Base-by-base conservation (phyloP, 2,113 vertebrate species). In the Lasiurus cinereus region DNA sequence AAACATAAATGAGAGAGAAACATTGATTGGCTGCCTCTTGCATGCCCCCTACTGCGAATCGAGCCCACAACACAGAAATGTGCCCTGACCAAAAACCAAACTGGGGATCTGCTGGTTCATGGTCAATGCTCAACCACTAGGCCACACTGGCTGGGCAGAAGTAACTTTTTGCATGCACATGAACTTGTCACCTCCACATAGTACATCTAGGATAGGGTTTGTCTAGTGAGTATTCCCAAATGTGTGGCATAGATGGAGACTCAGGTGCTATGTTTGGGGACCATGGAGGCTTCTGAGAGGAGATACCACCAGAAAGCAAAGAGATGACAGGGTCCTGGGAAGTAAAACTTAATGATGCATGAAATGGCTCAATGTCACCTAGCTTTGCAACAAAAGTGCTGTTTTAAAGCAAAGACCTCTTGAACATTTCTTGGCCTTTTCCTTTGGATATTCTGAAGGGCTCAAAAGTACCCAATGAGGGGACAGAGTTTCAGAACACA, bases 311-410 rank as follows among this genome's bases (percentile, higher is more conserved):
- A 59, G 29, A 24, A 67, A 27, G 46, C 36, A 52, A 83, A 66
- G 46, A 89, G 43, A 67, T 31, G n/a, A 62, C 54, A 56, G 62
- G 46, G 54, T 72, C 52, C 13, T 85, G 29, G 36, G 72, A 93
- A n/a, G 69, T 91, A 50, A 87, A 95, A 83, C 8, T 74, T 69
- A 88, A 89, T 62, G 94, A 76, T 18, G 22, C 56, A 70, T 86
- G 82, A 82, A 96, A 94, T 21, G 4, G 21, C 14, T 9, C 43
- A 8, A 0, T 0, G 0, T 11, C 19, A 8, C 15, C 16, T 18
- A 24, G 56, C 85, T 80, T 12, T 33, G 54, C 52, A 67, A 36
- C 11, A 27, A 10, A n/a, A 77, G 29, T 18, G 7, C 2, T 9
- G 31, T 80, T 62, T 80, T 14, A 48, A 73, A 36, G 46, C 69